Evolutionary conservation across 35 echinoderm and acorn worm genomes (phyloP), one percentile per base, ranked within the genome.

Genomic region (Apostichopus californicus): DNA sequence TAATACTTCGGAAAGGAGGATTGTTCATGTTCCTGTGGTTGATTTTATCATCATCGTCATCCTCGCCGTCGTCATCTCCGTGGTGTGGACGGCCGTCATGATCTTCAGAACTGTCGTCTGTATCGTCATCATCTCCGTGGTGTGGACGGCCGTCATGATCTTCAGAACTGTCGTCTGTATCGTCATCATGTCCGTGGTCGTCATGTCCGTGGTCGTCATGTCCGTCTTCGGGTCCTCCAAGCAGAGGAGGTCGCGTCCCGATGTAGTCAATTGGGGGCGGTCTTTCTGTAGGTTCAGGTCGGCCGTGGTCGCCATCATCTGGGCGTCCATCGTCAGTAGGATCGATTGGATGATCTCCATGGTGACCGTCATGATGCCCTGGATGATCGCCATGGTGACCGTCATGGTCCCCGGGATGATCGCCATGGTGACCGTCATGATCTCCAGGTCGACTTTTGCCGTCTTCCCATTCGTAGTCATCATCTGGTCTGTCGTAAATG

Each of bases 261-360:
- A 80, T 80, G 78, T 80, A 80, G 78, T 80, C 78, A 54, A 80
- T 80, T 80, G 78, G 78, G 5, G 78, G 78, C 46, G 78, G 78
- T 80, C 78, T 80, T 21, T 80, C 78, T 5, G 78, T 80, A 9
- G 78, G 22, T 24, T 4, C 78, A 21, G 22, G 22, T 17, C 78
- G 22, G 22, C 22, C 12, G 52, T 80, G 78, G 11, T 54, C 78
- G 22, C 52, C 78, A 21, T 80, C 22, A 17, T 54, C 78, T 28
- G 22, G 22, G 11, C 2, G 78, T 34, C 28, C 28, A 34, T 34
- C 28, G 28, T 1, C 28, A 34, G 28, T 34, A 34, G 28, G 28
- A 54, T 80, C 12, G 21, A 17, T 9, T 12, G 22, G 22, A 80
- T 80, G 78, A 22, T 80, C 22, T 54, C 78, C 78, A 80, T 80